phyloP scores from a whole-genome alignment of 1,140 invertebrate genomes.

The Scaptodrosophila lebanonensis region DNA sequence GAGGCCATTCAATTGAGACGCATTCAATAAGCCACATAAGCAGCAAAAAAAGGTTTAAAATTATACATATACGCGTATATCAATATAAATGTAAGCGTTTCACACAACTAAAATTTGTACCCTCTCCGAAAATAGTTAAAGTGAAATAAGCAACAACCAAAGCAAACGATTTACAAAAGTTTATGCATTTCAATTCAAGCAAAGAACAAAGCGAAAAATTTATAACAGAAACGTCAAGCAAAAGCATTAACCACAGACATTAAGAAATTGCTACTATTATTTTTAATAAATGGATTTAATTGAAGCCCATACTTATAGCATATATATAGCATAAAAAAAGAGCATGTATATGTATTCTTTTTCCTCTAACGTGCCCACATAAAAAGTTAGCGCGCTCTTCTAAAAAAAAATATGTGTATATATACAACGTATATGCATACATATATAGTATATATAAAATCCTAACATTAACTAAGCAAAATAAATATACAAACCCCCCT shows the following conservation, averaged over 20 bases:
- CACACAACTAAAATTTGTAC: constrained; percentile 19
- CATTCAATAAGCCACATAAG: too few species aligned
- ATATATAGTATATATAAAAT: constrained; percentile 42
- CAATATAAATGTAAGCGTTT: constrained; percentile 48
- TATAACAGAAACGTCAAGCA: constrained; percentile 31
- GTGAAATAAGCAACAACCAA: constrained; percentile 5
- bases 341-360: constrained; percentile 48
- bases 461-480: constrained; percentile 35
- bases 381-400: constrained; percentile 54
- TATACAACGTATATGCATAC: constrained; percentile 25
- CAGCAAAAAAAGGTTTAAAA: too few species aligned
- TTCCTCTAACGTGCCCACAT: constrained; percentile 34
- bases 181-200: constrained; percentile 24
- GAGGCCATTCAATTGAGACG: too few species aligned
- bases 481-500: constrained; percentile 15
- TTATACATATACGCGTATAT: constrained; percentile 30
- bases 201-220: constrained; percentile 38
- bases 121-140: not conserved
- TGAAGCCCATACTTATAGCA: constrained; percentile 18
- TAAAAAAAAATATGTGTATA: constrained; percentile 27
- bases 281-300: constrained; percentile 42
- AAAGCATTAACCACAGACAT: constrained; percentile 42
- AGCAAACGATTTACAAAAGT: constrained; percentile 19
- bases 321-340: constrained; percentile 37
- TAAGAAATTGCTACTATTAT: constrained; percentile 42